Evolutionary conservation across 2,113 vertebrate species (phyloP), one percentile per base, ranked within the genome.

Genomic region (Balaenoptera acutorostrata): DNA sequence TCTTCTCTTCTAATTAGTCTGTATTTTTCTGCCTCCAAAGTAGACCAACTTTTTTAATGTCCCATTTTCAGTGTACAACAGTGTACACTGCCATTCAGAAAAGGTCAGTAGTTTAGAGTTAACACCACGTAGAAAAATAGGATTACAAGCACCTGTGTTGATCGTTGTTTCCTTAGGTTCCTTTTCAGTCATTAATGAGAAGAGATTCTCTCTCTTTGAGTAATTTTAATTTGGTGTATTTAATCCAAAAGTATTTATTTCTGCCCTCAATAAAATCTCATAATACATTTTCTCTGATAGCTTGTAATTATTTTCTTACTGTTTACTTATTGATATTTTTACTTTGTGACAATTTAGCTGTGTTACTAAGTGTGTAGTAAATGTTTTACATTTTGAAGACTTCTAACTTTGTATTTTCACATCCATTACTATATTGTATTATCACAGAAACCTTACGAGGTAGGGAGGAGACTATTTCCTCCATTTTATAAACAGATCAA

Each of bases 1-100:
- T 89, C 14, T 93, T 36, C 39, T 92, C 27, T 88, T 98, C 52
- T 97, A 95, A 92, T 92, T 96, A 92, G 83, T 93, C 66, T 95
- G 18, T 52, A 29, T 89, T 39, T 88, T 95, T 94, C 63, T 97
- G 74, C 46, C 31, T 93, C 52, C 41, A 29, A 96, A 92, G 82
- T 85, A 95, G 52, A 39, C 41, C 39, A 93, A 66, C 29, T 75
- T 94, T 81, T 74, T 94, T 71, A 92, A 72, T 85, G 80, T 90
- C 61, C 61, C 52, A 88, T 81, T 98, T 96, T 94, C 44, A 68
- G 8, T n/a, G 12, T 31, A 66, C 27, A 87, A 49, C 10, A 90
- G 4, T 92, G 27, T 88, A 94, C 80, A 95, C 55, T 88, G 55
- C 33, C 31, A 66, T 80, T 95, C 44, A 87, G 15, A 39, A 71